These are phyloP conservation scores for Chymomyza caudatula DNA, from an alignment of 2,888 invertebrate species.

Conservation along the genomic window DNA sequence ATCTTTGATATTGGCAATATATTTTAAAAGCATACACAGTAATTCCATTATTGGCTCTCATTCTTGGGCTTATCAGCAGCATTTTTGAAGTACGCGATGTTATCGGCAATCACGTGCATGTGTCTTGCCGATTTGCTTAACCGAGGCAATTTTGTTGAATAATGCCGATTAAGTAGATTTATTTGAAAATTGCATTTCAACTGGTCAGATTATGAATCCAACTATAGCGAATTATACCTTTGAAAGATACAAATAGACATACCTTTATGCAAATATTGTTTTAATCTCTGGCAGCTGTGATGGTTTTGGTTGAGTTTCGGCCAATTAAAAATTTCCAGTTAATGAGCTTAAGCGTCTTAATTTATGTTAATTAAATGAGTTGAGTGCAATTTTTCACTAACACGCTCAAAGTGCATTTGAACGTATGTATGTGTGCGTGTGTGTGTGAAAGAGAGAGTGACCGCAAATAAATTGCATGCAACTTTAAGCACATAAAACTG, in stretches of 20 bases:
- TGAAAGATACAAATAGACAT: background rate
- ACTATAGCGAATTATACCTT: too few species aligned
- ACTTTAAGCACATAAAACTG: constrained; percentile 60
- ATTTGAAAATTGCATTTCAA: background rate
- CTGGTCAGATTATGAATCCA: background rate
- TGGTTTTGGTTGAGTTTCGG: background rate
- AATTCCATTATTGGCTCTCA: background rate
- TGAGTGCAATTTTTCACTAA: constrained; percentile 1
- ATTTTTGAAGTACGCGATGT: background rate
- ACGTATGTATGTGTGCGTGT: background rate
- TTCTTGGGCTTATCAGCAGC: background rate
- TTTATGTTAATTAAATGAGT: constrained; percentile 62
- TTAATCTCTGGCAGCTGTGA: background rate
- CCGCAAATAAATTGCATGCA: constrained; percentile 62
- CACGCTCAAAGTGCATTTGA: background rate
- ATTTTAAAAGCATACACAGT: background rate
- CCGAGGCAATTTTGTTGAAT: background rate
- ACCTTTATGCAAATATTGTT: background rate
- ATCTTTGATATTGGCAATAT: background rate
- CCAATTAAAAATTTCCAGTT: constrained; percentile 46
- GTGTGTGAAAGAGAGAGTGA: constrained; percentile 9
- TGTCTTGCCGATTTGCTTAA: background rate
- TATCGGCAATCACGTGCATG: background rate
- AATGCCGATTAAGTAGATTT: background rate
- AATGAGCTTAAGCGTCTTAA: constrained; percentile 55